These are phyloP conservation scores for Camponotus floridanus DNA, from an alignment of 1,140 invertebrate species.

Conservation along the genomic window DNA sequence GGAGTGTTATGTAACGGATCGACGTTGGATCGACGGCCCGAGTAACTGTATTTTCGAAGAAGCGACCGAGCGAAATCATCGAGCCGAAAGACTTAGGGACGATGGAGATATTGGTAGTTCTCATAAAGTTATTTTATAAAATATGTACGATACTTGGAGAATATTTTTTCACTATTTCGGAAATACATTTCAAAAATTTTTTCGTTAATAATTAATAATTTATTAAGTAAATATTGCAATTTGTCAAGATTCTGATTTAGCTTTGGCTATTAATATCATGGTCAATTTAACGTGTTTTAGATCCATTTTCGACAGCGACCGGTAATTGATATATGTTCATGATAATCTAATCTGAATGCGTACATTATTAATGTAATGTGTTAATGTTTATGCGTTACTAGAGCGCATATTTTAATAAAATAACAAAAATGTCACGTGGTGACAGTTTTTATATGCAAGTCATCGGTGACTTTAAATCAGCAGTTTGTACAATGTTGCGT, in stretches of 20 bases:
- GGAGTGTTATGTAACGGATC: slow-evolving; percentile 77
- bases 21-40: slow-evolving; percentile 71
- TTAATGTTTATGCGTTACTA: background rate
- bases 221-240: background rate
- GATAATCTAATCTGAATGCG: background rate
- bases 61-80: slow-evolving; percentile 65
- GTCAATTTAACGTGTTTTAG: background rate
- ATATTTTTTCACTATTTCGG: background rate
- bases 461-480: slow-evolving; percentile 43
- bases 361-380: background rate
- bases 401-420: slow-evolving; percentile 23
- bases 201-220: background rate
- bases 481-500: slow-evolving; percentile 54
- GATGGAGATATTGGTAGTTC: background rate
- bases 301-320: background rate
- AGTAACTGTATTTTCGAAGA: slow-evolving; percentile 76
- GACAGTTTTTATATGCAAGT: slow-evolving; percentile 32
- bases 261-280: background rate
- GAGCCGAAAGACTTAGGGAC: slow-evolving; percentile 57
- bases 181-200: background rate
- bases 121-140: background rate
- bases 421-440: slow-evolving; percentile 28
- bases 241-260: background rate
- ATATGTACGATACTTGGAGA: background rate
- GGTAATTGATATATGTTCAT: background rate